Evolutionary conservation across 2,797 vertebrate species (phyloP), one percentile per base, ranked within the genome.

Genomic region (Gallinago stenura): DNA sequence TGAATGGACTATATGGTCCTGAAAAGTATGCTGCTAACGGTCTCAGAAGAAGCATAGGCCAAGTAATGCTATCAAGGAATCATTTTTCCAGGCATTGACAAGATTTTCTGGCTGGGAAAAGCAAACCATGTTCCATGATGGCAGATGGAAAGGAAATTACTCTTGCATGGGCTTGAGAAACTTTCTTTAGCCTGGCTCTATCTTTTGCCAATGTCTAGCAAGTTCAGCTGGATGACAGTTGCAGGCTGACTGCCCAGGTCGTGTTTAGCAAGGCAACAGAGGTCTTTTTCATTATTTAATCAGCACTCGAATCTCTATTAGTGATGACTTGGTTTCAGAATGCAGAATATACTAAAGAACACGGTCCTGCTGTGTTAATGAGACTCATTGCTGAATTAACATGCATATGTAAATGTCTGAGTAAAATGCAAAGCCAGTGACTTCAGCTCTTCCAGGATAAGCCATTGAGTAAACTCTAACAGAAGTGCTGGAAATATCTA

Each of bases 321-420:
- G 83, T 66, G 87, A 95, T 51, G 35, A 95, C 70, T 86, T 65
- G 2, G 37, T 91, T 96, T 96, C 87, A 68, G 75, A 96, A 90
- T 66, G 76, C 95, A 89, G 87, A 95, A 73, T 87, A 91, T 90
- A 96, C 92, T 83, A 83, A 95, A 96, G 73, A 97, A 81, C 73
- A 87, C 66, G 9, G 26, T 43, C 89, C 83, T 78, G 51, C 93
- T 95, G 93, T 87, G 90, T 90, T 97, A 97, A 97, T 97, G 93
- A 93, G 76, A 79, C 43, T 80, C 43, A 7, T 72, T 96, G 65
- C 79, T 90, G 83, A 95, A 97, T 97, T 97, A 96, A 75, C 70
- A 84, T 83, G 71, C 72, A 89, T 83, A 26, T 97, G 37, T 81
- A 94, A 53, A 30, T 53, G 16, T 30, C 51, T 30, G 28, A 53